Percentiles rank a stretch among this genome's conserved stretches.
Evolutionary conservation across 35 echinoderm and acorn worm genomes (phyloP).

Genomic region (Heliocidaris erythrogramma): DNA sequence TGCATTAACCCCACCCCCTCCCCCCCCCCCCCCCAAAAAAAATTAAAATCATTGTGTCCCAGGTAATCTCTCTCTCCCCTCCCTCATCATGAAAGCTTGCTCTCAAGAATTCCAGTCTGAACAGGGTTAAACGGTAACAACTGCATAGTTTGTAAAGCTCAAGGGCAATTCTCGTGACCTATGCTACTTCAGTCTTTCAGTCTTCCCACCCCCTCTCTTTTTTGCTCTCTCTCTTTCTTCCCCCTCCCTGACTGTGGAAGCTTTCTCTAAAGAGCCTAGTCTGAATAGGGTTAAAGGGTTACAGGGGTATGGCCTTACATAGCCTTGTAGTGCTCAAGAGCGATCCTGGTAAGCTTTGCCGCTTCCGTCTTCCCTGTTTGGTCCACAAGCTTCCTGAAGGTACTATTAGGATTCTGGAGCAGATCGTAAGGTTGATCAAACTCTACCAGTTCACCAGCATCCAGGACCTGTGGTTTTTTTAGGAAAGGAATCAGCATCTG

Average conservation of each 20-base stretch:
- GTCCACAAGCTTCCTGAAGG: constrained; percentile 76
- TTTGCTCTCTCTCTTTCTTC: too few species aligned
- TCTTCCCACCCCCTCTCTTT: too few species aligned
- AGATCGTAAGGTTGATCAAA: constrained; percentile 73
- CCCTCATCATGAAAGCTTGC: too few species aligned
- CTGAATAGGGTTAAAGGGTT: too few species aligned
- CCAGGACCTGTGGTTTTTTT: constrained; percentile 61
- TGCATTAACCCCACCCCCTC: too few species aligned
- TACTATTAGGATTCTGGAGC: constrained; percentile 58
- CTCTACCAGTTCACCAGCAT: constrained; percentile 79
- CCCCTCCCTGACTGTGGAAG: too few species aligned
- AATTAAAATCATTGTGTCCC: too few species aligned
- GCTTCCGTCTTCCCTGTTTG: constrained; percentile 69
- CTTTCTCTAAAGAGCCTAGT: too few species aligned
- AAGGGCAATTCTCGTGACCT: constrained; percentile 52
- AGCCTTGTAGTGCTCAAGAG: constrained; percentile 41
- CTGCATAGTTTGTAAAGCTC: constrained; percentile 33
- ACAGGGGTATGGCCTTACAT: background rate
- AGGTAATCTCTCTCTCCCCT: too few species aligned
- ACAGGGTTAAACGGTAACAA: too few species aligned
- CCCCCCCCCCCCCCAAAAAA: too few species aligned
- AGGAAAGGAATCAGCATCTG: background rate
- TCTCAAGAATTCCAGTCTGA: too few species aligned
- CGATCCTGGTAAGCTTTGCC: constrained; percentile 52
- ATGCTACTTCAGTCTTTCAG: constrained; percentile 62